Conservation (phyloP, 2,888 invertebrate genomes). For the Brachypterus glaber region DNA sequence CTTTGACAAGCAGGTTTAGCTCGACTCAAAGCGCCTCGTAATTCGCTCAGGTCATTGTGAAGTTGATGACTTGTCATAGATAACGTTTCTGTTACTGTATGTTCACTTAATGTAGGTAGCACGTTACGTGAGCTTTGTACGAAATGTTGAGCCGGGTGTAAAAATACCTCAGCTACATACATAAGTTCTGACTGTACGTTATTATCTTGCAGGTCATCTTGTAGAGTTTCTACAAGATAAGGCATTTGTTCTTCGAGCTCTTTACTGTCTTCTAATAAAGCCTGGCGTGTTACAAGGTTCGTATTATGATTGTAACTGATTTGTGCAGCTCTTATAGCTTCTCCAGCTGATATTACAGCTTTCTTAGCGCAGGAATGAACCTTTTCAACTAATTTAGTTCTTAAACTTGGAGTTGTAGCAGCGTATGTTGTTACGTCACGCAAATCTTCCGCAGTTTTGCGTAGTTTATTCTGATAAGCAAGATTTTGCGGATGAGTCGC, state of each 20-base stretch:
- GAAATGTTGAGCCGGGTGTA: constrained; percentile 64
- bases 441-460: constrained; percentile 87
- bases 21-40: constrained; percentile 36
- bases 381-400: constrained; percentile 60
- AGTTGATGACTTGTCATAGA: constrained; percentile 61
- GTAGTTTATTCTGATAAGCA: constrained; percentile 71
- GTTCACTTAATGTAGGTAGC: constrained; percentile 73
- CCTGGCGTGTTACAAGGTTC: constrained; percentile 59
- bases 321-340: constrained; percentile 82
- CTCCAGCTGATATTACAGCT: constrained; percentile 81
- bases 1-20: constrained; percentile 58
- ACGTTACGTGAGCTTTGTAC: constrained; percentile 70
- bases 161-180: constrained; percentile 72
- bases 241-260: constrained; percentile 71
- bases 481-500: constrained; percentile 76
- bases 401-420: constrained; percentile 63
- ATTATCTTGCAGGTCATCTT: constrained; percentile 61
- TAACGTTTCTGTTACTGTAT: constrained; percentile 65
- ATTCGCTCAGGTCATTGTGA: constrained; percentile 43
- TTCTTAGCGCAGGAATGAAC: constrained; percentile 69
- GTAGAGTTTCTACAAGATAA: constrained; percentile 67
- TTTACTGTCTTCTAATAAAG: constrained; percentile 63
- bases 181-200: constrained; percentile 72
- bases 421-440: constrained; percentile 83
- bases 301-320: constrained; percentile 67